phyloP scores from a whole-genome alignment of 2,797 vertebrate genomes.

The Vultur gryphus region DNA sequence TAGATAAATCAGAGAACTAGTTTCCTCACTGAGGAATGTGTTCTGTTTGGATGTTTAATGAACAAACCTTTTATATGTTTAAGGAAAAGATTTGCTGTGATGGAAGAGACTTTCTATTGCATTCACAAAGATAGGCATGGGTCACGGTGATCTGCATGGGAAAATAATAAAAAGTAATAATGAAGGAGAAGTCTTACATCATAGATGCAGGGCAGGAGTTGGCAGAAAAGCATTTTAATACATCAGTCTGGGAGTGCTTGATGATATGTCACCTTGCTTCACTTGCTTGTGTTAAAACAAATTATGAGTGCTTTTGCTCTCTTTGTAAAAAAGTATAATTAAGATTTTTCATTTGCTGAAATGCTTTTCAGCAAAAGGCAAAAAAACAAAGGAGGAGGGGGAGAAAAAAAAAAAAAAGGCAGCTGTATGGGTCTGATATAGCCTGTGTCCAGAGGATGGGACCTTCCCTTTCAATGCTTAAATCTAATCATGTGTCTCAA shows the following conservation, averaged over 20 bases:
- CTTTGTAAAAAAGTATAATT: conserved; percentile 2
- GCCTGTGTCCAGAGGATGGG: neutral
- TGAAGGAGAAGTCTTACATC: neutral
- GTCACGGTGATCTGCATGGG: neutral
- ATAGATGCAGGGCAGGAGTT: neutral
- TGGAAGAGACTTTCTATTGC: conserved; percentile 3
- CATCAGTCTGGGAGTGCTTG: neutral
- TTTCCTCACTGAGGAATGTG: conserved; percentile 5
- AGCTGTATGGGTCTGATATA: neutral
- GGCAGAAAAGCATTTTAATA: conserved; percentile 17
- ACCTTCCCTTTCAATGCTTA: neutral
- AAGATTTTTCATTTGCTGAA: conserved; percentile 11
- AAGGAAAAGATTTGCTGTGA: conserved; percentile 3
- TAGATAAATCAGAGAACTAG: neutral
- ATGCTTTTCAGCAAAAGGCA: neutral
- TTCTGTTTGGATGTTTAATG: conserved; percentile 38
- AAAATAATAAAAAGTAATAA: conserved; percentile 19
- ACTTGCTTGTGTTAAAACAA: neutral
- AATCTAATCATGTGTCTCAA: conserved; percentile 1
- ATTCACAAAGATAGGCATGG: neutral
- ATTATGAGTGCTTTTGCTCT: neutral
- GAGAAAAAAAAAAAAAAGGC: neutral
- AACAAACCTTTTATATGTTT: neutral
- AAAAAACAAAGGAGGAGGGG: neutral
- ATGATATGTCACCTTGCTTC: conserved; percentile 2